Evolutionary conservation across 2,113 vertebrate genomes (phyloP).

Genomic region (Sitta europaea): DNA sequence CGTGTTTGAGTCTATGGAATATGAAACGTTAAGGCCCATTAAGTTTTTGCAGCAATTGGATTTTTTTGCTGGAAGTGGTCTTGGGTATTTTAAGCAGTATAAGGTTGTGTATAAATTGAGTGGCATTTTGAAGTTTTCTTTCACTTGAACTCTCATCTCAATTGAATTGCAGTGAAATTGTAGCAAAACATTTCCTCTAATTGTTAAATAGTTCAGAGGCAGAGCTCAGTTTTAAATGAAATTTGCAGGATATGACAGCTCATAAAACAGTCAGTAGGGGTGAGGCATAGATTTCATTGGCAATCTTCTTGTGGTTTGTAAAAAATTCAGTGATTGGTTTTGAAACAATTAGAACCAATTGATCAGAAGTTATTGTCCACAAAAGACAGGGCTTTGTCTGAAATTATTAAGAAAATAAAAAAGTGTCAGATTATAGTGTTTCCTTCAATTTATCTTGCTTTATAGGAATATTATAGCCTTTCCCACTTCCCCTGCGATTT

Average conservation of each 20-base stretch:
- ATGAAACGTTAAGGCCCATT: conserved; percentile 32
- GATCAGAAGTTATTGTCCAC: not conserved
- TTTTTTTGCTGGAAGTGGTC: conserved; percentile 56
- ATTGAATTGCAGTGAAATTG: not conserved
- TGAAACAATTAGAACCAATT: not conserved
- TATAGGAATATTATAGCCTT: not conserved
- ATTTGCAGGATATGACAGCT: conserved; percentile 15
- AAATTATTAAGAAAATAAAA: conserved; percentile 1
- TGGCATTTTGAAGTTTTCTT: conserved; percentile 33
- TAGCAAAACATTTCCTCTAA: conserved; percentile 57
- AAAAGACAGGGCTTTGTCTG: not conserved
- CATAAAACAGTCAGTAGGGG: not conserved
- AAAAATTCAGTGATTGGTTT: conserved; percentile 28
- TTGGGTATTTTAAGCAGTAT: conserved; percentile 34
- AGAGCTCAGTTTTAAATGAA: conserved; percentile 46
- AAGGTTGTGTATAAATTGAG: conserved; percentile 41
- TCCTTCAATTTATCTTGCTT: not conserved
- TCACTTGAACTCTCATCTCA: conserved; percentile 46
- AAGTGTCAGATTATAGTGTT: not conserved
- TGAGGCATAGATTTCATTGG: not conserved
- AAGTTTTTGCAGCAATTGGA: conserved; percentile 35
- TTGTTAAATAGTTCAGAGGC: conserved; percentile 37
- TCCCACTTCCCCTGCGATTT: not conserved
- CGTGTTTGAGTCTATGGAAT: not conserved
- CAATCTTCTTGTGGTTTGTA: not conserved